phyloP scores from a whole-genome alignment of 2,797 vertebrate species.

The Acanthiza pusilla region DNA sequence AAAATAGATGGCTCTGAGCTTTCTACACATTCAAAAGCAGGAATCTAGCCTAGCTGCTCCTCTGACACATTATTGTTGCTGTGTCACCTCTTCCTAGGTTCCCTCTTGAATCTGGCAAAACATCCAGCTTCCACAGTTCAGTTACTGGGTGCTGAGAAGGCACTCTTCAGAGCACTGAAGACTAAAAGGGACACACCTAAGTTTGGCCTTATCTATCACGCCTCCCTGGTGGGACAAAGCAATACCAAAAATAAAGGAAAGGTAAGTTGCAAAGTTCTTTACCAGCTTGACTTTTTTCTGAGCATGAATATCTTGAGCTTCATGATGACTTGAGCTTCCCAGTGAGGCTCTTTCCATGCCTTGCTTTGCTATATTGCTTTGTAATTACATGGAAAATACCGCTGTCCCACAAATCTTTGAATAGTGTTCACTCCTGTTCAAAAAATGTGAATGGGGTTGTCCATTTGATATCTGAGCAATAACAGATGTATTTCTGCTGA shows the following conservation, averaged over 20 bases:
- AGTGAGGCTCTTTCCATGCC: neutral
- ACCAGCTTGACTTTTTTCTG: neutral
- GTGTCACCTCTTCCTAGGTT: conserved; percentile 76
- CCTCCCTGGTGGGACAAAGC: conserved; percentile 95
- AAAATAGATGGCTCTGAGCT: neutral
- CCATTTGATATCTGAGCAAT: neutral
- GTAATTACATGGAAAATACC: neutral
- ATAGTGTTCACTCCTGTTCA: neutral
- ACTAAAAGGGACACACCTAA: conserved; percentile 93
- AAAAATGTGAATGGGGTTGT: neutral
- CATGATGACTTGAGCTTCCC: neutral
- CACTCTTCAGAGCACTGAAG: conserved; percentile 94
- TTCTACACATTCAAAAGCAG: neutral
- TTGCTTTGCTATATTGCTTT: neutral
- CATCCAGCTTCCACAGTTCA: conserved; percentile 97
- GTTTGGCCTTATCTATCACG: conserved; percentile 97
- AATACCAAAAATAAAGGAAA: conserved; percentile 97
- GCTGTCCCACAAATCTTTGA: neutral
- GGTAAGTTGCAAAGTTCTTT: conserved; percentile 68
- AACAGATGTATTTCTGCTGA: neutral
- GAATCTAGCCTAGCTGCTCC: neutral
- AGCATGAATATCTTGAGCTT: neutral
- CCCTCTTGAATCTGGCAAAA: conserved; percentile 95
- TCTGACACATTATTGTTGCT: neutral
- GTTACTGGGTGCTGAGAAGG: conserved; percentile 96